Conservation (phyloP, 2,888 invertebrate species). For the Trissonchulus sp. region DNA sequence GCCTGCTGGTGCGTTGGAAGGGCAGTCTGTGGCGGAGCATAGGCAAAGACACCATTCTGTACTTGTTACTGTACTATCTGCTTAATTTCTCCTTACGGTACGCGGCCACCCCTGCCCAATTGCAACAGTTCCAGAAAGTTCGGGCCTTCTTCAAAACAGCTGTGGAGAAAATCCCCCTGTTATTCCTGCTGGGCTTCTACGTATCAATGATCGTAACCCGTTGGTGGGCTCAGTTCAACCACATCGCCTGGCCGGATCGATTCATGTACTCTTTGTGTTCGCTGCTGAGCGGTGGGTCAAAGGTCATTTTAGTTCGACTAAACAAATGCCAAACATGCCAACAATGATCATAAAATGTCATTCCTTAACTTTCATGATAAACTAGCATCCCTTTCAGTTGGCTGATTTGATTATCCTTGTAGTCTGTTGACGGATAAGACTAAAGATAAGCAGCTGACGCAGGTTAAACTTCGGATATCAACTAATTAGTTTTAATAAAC, state of each 20-base stretch:
- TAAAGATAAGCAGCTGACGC: no score
- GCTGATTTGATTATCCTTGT: no score
- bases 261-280: not conserved
- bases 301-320: no score
- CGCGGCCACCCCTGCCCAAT: not conserved
- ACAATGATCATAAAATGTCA: no score
- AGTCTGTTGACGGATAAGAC: no score
- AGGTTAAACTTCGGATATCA: no score
- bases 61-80: not conserved
- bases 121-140: not conserved
- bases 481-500: no score
- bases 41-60: not conserved
- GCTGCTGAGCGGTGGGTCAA: not conserved
- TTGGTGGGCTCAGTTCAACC: conserved; percentile 18
- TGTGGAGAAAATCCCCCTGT: conserved; percentile 4
- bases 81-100: not conserved
- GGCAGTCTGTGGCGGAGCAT: not conserved
- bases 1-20: not conserved
- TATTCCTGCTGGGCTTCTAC: conserved; percentile 19
- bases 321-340: no score
- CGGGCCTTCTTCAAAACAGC: not conserved
- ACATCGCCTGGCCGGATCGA: conserved; percentile 21
- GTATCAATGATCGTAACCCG: conserved; percentile 11
- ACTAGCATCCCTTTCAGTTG: no score
- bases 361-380: no score